Evolutionary conservation across 1,140 invertebrate species (phyloP).

Genomic region (Pogonomyrmex barbatus): DNA sequence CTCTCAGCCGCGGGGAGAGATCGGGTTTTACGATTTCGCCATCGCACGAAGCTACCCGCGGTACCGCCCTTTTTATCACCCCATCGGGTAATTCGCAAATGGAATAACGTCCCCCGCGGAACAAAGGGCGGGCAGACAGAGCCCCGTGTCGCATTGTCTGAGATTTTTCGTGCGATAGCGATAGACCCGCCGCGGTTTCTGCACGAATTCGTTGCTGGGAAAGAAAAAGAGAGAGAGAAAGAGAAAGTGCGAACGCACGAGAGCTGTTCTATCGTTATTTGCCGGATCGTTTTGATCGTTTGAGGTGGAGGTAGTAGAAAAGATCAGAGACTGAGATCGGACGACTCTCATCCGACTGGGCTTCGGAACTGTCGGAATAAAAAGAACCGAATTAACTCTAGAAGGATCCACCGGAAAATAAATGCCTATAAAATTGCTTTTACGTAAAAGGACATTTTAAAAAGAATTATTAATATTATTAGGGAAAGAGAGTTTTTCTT

Average conservation of each 20-base stretch:
- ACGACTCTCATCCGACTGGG: constrained; percentile 24
- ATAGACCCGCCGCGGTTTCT: constrained; percentile 42
- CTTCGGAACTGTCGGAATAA: constrained; percentile 60
- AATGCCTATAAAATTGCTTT: not conserved
- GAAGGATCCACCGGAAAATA: not conserved
- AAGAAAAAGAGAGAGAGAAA: not conserved
- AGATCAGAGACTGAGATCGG: constrained; percentile 67
- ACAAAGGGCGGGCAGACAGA: constrained; percentile 55
- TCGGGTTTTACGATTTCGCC: constrained; percentile 44
- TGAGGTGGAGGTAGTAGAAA: constrained; percentile 23
- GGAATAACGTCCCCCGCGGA: constrained; percentile 52
- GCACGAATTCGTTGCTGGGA: constrained; percentile 59
- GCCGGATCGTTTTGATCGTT: constrained; percentile 30
- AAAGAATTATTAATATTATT: not conserved
- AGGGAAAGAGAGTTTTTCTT: not conserved
- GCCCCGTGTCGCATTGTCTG: constrained; percentile 65
- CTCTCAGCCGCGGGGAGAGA: not conserved
- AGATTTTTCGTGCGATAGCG: constrained; percentile 70
- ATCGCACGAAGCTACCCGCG: constrained; percentile 43
- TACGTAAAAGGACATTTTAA: not conserved
- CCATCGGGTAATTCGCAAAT: constrained; percentile 61
- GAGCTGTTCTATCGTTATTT: not conserved
- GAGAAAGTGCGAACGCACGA: not conserved
- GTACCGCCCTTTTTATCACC: constrained; percentile 61
- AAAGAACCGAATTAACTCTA: constrained; percentile 39